Conservation (phyloP, 2,888 invertebrate genomes). For the Periphyllus acericola region DNA sequence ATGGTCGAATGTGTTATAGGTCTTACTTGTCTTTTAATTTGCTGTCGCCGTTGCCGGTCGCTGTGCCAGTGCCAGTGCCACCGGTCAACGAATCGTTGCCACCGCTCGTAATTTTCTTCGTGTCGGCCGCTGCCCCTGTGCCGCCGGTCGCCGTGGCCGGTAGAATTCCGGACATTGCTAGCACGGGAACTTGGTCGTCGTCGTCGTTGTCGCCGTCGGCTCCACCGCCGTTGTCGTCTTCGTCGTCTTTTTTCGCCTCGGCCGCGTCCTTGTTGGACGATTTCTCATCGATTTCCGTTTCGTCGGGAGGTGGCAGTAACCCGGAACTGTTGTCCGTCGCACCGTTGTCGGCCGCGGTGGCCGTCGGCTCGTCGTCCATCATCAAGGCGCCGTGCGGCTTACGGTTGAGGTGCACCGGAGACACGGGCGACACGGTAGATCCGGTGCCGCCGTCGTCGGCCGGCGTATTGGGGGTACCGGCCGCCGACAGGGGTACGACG, state of each 20-base stretch:
- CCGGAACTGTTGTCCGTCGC: constrained; percentile 18
- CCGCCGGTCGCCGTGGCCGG: constrained; percentile 14
- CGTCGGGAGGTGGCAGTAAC: constrained; percentile 36
- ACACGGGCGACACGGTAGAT: constrained; percentile 73
- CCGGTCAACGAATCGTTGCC: background rate
- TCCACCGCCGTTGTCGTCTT: background rate
- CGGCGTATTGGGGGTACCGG: constrained; percentile 66
- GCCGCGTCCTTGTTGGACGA: background rate
- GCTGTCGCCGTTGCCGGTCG: constrained; percentile 1
- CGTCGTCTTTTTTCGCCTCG: background rate
- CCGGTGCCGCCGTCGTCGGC: constrained; percentile 76
- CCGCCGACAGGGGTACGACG: constrained; percentile 30
- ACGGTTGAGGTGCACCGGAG: constrained; percentile 66
- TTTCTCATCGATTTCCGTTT: constrained; percentile 12
- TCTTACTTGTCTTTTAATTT: constrained; percentile 44
- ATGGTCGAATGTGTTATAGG: background rate
- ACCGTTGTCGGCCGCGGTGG: background rate
- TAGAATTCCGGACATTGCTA: constrained; percentile 43
- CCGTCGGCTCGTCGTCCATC: constrained; percentile 41
- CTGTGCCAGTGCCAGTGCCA: background rate
- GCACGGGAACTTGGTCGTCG: constrained; percentile 48
- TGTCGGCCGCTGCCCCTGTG: background rate
- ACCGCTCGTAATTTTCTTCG: constrained; percentile 21
- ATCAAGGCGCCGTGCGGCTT: constrained; percentile 30
- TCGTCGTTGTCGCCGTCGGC: background rate